phyloP scores from a whole-genome alignment of 1,140 invertebrate genomes.

The Idris sp. region DNA sequence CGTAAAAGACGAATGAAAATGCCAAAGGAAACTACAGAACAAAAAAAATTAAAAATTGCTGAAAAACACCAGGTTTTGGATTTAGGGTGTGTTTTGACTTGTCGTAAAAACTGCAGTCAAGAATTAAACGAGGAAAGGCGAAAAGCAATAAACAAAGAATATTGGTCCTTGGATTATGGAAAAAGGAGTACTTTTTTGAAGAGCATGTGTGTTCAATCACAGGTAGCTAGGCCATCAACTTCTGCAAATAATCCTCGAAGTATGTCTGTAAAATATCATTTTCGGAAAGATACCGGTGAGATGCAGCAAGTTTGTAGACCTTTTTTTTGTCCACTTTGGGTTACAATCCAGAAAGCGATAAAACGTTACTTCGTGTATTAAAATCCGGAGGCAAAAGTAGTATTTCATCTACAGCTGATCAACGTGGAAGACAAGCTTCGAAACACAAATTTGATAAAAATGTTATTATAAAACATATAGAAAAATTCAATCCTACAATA shows the following conservation, averaged over 20 bases:
- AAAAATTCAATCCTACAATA: no score
- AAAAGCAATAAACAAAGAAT: no score
- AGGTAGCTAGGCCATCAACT: no score
- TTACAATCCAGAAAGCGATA: conserved; percentile 38
- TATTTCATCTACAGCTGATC: neutral
- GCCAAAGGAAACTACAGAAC: neutral
- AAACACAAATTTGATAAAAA: conserved; percentile 35
- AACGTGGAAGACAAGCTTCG: conserved; percentile 10
- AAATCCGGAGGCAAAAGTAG: conserved; percentile 5
- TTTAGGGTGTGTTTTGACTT: no score
- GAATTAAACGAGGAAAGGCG: neutral
- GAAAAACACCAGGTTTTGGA: neutral
- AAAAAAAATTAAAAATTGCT: neutral
- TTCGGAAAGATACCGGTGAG: neutral
- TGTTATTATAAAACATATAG: conserved; percentile 59
- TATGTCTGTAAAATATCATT: no score
- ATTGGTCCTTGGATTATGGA: no score
- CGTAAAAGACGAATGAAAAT: neutral
- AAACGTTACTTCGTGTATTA: conserved; percentile 18
- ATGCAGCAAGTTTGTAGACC: conserved; percentile 36
- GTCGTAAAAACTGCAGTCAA: neutral
- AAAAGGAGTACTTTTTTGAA: no score
- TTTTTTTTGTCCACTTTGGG: conserved; percentile 54
- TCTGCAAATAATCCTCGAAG: no score
- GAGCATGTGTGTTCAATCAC: no score